These are phyloP conservation scores for Drosophila leonis DNA, from an alignment of 2,888 invertebrate genomes.

Conservation along the genomic window DNA sequence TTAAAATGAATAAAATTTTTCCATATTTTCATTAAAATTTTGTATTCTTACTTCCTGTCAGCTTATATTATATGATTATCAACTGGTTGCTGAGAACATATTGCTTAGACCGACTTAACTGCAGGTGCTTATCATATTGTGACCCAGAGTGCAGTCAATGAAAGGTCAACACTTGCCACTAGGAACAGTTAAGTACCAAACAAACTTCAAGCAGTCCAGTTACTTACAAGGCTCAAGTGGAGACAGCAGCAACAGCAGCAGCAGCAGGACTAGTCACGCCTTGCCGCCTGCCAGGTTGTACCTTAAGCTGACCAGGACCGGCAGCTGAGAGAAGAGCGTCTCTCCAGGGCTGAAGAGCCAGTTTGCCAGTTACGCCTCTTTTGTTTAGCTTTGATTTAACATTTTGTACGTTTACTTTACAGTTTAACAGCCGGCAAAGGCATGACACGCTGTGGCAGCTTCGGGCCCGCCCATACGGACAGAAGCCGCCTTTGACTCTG, in stretches of 20 bases:
- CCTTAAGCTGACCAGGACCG: conserved; percentile 46
- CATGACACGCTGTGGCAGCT: conserved; percentile 52
- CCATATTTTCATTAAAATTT: background rate
- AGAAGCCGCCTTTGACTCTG: background rate
- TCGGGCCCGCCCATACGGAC: conserved; percentile 16
- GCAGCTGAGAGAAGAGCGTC: conserved; percentile 3
- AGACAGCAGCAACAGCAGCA: conserved; percentile 9
- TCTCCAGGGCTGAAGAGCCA: conserved; percentile 19
- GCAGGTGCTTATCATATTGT: conserved; percentile 12
- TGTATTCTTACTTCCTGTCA: background rate
- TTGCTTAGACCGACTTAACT: background rate
- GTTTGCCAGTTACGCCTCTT: conserved; percentile 72
- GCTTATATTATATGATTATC: background rate
- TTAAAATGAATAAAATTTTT: too few species aligned
- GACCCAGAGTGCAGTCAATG: conserved; percentile 12
- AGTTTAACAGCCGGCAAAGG: conserved; percentile 73
- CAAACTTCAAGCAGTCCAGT: conserved; percentile 48
- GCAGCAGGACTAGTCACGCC: conserved; percentile 21
- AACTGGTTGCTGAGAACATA: too few species aligned
- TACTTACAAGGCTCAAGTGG: conserved; percentile 25
- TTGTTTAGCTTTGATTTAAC: conserved; percentile 79
- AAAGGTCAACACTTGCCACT: conserved; percentile 47
- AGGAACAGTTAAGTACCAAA: conserved; percentile 40
- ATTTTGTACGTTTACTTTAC: conserved; percentile 79
- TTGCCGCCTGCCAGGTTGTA: conserved; percentile 18